Evolutionary conservation across 1,140 invertebrate genomes (phyloP), one percentile per base, ranked within the genome.

Genomic region (Camponotus vicinus): DNA sequence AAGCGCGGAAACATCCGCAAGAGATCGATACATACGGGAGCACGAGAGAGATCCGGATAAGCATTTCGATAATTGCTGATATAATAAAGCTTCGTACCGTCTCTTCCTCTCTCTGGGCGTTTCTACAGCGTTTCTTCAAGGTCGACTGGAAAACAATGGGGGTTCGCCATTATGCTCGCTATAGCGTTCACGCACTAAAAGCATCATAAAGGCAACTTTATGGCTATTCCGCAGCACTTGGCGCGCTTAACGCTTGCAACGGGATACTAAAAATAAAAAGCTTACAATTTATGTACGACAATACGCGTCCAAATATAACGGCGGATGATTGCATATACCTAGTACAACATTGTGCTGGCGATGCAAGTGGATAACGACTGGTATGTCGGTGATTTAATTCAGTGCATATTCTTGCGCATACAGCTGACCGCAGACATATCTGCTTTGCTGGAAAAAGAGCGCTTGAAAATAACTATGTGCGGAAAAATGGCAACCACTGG

Each of bases 191-290:
- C 32, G 18, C 52, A 11, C 37, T 75, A 15, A 55, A 34, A 55
- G 55, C 40, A 63, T 61, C 37, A 42, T 64, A 63, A 84, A 45
- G 27, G 13, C 4, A n/a, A 76, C 40, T 76, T 76, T 84, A 77
- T 63, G 57, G 63, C 40, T 40, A 45, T 49, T 73, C 40, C 13
- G 27, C 63, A 52, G 70, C 21, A 76, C 11, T 83, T 15, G 79
- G 40, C 27, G 40, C 52, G 21, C n/a, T 83, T 75, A 49, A 84
- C 8, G 18, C 27, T 11, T n/a, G 80, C 59, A 61, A 40, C 37
- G 45, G n/a, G 13, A 76, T 45, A 77, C 57, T 76, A 77, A 76
- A 84, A 77, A 37, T 61, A 76, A 83, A 76, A 84, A 37, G 27
- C 7, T n/a, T 27, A 40, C 49, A 84, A 84, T 75, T 75, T 75